Evolutionary conservation across 30 jellyfish, hydroid and myxozoan genomes (phyloP).

Genomic region (Rhopilema esculentum): DNA sequence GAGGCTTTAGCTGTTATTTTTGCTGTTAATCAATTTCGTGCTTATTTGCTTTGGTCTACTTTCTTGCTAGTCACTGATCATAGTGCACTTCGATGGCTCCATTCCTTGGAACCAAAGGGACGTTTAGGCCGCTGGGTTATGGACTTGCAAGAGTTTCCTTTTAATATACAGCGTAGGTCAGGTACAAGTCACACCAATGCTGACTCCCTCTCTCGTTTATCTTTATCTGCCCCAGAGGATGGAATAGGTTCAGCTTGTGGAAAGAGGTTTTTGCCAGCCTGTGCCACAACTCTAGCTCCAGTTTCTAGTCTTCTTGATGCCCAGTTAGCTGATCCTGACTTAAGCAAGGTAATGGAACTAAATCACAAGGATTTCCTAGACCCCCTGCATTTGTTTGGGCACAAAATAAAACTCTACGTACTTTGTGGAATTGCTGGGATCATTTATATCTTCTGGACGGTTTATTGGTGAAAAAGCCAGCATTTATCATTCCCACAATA

Average conservation of each 20-base stretch:
- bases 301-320: neutral
- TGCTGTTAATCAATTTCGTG: slow-evolving; percentile 43
- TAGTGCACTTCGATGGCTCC: slow-evolving; percentile 68
- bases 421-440: slow-evolving; percentile 47
- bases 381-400: slow-evolving; percentile 34
- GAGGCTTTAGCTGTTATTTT: slow-evolving; percentile 64
- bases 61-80: slow-evolving; percentile 64
- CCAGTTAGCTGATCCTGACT: neutral
- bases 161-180: slow-evolving; percentile 13
- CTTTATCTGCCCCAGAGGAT: neutral
- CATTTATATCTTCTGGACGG: neutral
- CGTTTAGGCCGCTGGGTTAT: slow-evolving; percentile 68
- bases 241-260: neutral
- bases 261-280: neutral
- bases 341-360: neutral
- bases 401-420: neutral
- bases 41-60: slow-evolving; percentile 34
- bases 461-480: neutral
- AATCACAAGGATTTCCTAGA: neutral
- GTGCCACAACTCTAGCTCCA: slow-evolving; percentile 23
- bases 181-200: slow-evolving; percentile 51
- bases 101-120: slow-evolving; percentile 57
- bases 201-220: slow-evolving; percentile 49
- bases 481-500: neutral
- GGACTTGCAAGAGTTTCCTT: slow-evolving; percentile 36